Percentiles rank a stretch among this genome's conserved stretches.
These are phyloP conservation scores for Amorpha juglandis DNA, from an alignment of 2,888 invertebrate species.

Conservation along the genomic window DNA sequence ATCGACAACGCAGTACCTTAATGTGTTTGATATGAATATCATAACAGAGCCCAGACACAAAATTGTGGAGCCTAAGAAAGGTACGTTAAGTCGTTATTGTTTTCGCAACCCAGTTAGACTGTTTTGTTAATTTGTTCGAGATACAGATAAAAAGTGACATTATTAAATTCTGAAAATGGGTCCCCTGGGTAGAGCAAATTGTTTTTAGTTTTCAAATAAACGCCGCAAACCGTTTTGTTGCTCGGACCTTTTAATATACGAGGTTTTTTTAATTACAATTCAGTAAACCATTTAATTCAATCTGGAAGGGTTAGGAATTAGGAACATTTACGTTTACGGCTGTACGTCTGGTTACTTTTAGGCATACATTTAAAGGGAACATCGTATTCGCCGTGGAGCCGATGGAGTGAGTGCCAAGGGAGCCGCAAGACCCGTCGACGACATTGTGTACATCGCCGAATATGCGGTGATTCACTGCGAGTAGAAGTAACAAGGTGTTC, in stretches of 20 bases:
- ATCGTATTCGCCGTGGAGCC: conserved; percentile 66
- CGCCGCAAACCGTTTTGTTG: not conserved
- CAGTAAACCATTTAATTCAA: not conserved
- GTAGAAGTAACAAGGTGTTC: conserved; percentile 68
- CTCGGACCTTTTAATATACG: not conserved
- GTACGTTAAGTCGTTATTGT: conserved; percentile 28
- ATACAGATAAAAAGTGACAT: conserved; percentile 32
- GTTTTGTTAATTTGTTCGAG: conserved; percentile 18
- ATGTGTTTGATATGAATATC: conserved; percentile 29
- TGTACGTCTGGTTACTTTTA: conserved; percentile 38
- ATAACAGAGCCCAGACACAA: conserved; percentile 30
- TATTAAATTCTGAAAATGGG: conserved; percentile 33
- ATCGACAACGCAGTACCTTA: conserved; percentile 39
- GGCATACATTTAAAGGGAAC: conserved; percentile 50
- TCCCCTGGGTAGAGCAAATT: conserved; percentile 1
- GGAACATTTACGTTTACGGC: not conserved
- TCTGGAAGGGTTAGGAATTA: not conserved
- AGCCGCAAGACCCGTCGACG: conserved; percentile 65
- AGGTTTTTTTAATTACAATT: not conserved
- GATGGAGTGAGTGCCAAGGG: conserved; percentile 65
- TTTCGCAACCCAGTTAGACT: not conserved
- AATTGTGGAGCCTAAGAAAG: conserved; percentile 34
- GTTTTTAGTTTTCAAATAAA: conserved; percentile 4
- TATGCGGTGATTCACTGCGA: conserved; percentile 68
- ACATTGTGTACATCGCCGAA: conserved; percentile 61